A percentile compares a stretch with the other conserved stretches of the same genome.
Evolutionary conservation across 2,888 invertebrate species (phyloP).

Genomic region (Drosophila kuntzei): DNA sequence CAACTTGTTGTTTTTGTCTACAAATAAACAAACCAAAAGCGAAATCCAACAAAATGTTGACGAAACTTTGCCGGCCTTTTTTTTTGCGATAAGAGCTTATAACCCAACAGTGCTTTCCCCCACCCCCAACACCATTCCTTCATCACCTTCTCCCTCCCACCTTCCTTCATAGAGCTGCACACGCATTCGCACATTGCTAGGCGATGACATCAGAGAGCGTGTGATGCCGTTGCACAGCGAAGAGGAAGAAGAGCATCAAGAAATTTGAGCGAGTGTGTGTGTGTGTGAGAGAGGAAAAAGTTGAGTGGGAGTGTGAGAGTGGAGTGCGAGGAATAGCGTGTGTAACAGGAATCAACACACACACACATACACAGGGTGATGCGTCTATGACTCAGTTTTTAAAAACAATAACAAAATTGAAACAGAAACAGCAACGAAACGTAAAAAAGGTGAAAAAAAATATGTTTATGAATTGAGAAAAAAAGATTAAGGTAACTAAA

Average conservation of each 20-base stretch:
- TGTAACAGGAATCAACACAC: conserved; percentile 25
- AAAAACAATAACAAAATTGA: conserved; percentile 3
- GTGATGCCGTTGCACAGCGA: conserved; percentile 55
- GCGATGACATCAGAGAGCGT: conserved; percentile 69
- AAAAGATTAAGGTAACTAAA: conserved; percentile 21
- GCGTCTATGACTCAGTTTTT: conserved; percentile 36
- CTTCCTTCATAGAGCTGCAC: conserved; percentile 29
- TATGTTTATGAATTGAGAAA: background rate
- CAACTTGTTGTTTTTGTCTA: conserved; percentile 10
- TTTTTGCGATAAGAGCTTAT: conserved; percentile 34
- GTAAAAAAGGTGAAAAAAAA: background rate
- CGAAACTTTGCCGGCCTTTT: conserved; percentile 17
- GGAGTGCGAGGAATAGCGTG: conserved; percentile 6
- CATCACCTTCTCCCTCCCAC: background rate
- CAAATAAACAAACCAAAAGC: conserved; percentile 36
- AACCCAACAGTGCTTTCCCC: background rate
- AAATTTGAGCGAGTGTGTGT: conserved; percentile 3
- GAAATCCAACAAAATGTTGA: conserved; percentile 20
- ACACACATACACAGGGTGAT: conserved; percentile 5
- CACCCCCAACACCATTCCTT: background rate
- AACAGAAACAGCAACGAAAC: background rate
- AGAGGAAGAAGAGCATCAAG: conserved; percentile 11
- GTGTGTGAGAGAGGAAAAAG: background rate
- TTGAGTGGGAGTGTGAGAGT: background rate
- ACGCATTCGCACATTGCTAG: conserved; percentile 65